Evolutionary conservation across 2,797 vertebrate species (phyloP).

Genomic region (Macroramphosus scolopax): DNA sequence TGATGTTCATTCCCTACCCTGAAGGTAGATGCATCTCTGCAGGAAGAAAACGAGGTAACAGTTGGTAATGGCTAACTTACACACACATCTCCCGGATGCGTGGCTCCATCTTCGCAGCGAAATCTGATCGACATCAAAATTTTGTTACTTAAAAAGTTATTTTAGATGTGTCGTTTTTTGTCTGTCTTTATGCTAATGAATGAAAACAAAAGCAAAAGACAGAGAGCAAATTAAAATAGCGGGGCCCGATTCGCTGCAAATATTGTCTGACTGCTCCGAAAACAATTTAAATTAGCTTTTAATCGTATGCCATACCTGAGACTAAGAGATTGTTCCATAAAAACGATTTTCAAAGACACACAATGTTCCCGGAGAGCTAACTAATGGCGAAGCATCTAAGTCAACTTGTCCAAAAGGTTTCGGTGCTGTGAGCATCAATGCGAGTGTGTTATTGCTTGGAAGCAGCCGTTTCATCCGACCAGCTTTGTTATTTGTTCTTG

Average conservation of each 20-base stretch:
- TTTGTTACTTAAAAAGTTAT: too few relatives aligned
- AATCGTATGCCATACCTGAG: slow-evolving; percentile 58
- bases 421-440: slow-evolving; percentile 23
- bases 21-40: slow-evolving; percentile 42
- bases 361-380: slow-evolving; percentile 20
- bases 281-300: too few relatives aligned
- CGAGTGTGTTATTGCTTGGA: slow-evolving; percentile 61
- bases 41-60: slow-evolving; percentile 69
- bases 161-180: too few relatives aligned
- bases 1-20: slow-evolving; percentile 32
- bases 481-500: slow-evolving; percentile 53
- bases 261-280: too few relatives aligned
- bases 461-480: slow-evolving; percentile 29
- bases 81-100: too few relatives aligned
- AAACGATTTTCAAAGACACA: slow-evolving; percentile 17
- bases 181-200: slow-evolving; percentile 6
- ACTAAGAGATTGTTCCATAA: slow-evolving; percentile 22
- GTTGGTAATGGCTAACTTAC: slow-evolving; percentile 48
- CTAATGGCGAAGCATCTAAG: slow-evolving; percentile 29
- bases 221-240: too few relatives aligned
- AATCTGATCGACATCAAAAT: slow-evolving; percentile 13
- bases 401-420: slow-evolving; percentile 6
- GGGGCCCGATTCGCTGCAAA: too few relatives aligned
- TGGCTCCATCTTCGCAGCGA: slow-evolving; percentile 19
- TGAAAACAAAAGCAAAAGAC: neutral